Evolutionary conservation across 2,797 vertebrate genomes (phyloP).

Genomic region (Myotis daubentonii): DNA sequence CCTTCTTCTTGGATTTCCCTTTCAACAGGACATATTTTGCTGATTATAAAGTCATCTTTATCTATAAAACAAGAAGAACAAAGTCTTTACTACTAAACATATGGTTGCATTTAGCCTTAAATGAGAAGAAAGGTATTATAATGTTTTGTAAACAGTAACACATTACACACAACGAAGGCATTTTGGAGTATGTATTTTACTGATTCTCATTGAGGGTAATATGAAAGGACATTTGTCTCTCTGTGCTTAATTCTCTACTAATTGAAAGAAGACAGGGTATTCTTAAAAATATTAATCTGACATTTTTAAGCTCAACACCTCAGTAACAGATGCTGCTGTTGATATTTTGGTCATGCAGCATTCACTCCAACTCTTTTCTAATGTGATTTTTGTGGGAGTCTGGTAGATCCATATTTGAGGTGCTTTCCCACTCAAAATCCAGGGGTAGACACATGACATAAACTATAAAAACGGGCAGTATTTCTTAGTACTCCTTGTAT

Average conservation of each 20-base stretch:
- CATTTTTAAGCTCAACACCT: not conserved
- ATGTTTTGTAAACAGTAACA: not conserved
- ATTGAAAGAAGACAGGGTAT: not conserved
- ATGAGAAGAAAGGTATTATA: not conserved
- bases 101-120: not conserved
- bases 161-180: not conserved
- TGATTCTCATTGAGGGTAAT: not conserved
- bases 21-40: not conserved
- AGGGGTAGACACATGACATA: not conserved
- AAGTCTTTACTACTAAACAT: not conserved
- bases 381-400: not conserved
- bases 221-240: not conserved
- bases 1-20: not conserved
- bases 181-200: not conserved
- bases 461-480: not conserved
- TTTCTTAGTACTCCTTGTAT: not conserved
- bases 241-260: not conserved
- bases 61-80: not conserved
- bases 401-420: not conserved
- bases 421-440: not conserved
- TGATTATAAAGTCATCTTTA: not conserved
- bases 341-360: not conserved
- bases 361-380: not conserved
- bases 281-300: not conserved
- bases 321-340: not conserved